A percentile compares a stretch with the other conserved stretches of the same genome.
Conservation (phyloP, 2,797 vertebrate species). For the Sebastes iracundus region DNA sequence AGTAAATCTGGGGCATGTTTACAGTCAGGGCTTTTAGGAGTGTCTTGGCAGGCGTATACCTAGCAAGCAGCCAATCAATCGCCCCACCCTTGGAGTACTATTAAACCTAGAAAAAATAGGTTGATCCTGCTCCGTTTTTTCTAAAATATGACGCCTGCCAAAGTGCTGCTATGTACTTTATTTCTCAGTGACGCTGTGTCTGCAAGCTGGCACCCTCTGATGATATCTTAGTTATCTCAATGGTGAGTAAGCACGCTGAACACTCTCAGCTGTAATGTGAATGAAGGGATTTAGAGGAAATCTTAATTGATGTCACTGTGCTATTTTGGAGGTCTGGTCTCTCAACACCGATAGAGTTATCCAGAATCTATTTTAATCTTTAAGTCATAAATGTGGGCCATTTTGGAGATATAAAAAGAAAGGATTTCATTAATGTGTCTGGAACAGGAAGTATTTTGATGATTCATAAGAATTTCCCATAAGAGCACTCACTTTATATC, state of each 20-base stretch:
- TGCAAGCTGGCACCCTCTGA: conserved; percentile 43
- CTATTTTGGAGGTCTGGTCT: not conserved
- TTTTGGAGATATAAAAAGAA: not conserved
- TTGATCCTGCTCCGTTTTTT: conserved; percentile 29
- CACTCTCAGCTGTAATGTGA: conserved; percentile 17
- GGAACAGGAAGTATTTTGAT: not conserved
- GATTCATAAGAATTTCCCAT: not conserved
- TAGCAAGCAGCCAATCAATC: conserved; percentile 60
- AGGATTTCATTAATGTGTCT: not conserved
- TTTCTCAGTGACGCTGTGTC: conserved; percentile 35
- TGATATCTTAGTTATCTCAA: conserved; percentile 45
- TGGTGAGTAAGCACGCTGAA: conserved; percentile 28
- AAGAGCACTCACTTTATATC: not conserved
- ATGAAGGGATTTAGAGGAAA: conserved; percentile 8
- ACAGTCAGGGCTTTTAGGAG: conserved; percentile 57
- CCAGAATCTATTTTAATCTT: not conserved
- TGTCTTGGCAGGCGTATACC: conserved; percentile 51
- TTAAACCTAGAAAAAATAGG: conserved; percentile 42
- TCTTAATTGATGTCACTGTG: conserved; percentile 5
- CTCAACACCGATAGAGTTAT: not conserved
- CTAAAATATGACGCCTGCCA: conserved; percentile 44
- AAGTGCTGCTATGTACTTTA: conserved; percentile 30
- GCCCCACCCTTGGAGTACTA: conserved; percentile 42
- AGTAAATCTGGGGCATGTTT: conserved; percentile 77
- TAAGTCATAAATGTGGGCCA: not conserved